Evolutionary conservation across 2,797 vertebrate genomes (phyloP).

Genomic region (Trachurus trachurus): DNA sequence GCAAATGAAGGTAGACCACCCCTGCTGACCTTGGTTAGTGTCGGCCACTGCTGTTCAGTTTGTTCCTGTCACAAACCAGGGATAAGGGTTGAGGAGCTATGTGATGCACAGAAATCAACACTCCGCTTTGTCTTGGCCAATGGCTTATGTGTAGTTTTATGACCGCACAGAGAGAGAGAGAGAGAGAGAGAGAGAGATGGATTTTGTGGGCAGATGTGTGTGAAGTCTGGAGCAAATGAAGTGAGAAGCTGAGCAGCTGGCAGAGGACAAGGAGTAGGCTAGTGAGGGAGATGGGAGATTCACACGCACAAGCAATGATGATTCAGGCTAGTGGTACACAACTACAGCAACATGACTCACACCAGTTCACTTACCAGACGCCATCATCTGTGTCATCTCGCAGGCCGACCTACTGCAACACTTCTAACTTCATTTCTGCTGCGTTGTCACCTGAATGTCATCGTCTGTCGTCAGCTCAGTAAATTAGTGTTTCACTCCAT

Average conservation of each 20-base stretch:
- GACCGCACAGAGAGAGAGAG: conserved; percentile 37
- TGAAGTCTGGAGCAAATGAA: conserved; percentile 87
- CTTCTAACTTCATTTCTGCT: conserved; percentile 69
- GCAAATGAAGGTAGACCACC: conserved; percentile 15
- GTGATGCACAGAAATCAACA: conserved; percentile 35
- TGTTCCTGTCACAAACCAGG: conserved; percentile 53
- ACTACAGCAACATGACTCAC: conserved; percentile 67
- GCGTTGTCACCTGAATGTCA: conserved; percentile 63
- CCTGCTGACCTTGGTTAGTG: conserved; percentile 50
- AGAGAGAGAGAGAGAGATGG: conserved; percentile 55
- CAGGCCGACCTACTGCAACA: conserved; percentile 62
- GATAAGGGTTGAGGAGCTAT: conserved; percentile 50
- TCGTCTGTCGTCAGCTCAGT: conserved; percentile 72
- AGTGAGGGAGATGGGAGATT: conserved; percentile 65
- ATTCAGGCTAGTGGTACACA: conserved; percentile 50
- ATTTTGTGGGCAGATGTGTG: conserved; percentile 84
- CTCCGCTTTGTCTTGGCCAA: conserved; percentile 36
- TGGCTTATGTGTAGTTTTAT: conserved; percentile 38
- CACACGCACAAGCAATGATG: conserved; percentile 32
- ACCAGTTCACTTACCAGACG: conserved; percentile 71
- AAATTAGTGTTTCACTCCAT: conserved; percentile 69
- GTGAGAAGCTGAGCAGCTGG: conserved; percentile 87
- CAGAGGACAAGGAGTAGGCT: conserved; percentile 76
- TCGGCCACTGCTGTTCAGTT: conserved; percentile 49
- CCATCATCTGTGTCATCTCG: conserved; percentile 69